Evolutionary conservation across 2,113 vertebrate genomes (phyloP).

Genomic region (Python bivittatus): DNA sequence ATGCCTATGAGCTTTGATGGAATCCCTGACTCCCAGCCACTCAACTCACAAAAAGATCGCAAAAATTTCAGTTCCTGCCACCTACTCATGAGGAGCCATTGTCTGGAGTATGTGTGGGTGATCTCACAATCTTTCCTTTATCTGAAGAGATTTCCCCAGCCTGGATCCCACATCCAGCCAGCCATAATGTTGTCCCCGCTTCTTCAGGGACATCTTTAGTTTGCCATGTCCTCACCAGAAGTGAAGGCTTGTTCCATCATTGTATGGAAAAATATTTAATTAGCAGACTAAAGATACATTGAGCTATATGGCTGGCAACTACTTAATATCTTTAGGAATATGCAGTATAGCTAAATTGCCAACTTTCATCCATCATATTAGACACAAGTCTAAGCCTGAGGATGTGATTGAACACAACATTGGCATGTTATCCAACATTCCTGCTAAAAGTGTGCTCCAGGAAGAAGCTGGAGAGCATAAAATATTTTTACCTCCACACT

Average conservation of each 20-base stretch:
- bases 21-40: no score
- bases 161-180: no score
- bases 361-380: slow-evolving; percentile 20
- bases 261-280: not conserved
- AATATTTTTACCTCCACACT: not conserved
- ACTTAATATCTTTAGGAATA: slow-evolving; percentile 14
- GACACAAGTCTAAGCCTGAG: slow-evolving; percentile 49
- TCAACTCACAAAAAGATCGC: no score
- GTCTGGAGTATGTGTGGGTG: no score
- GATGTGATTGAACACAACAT: slow-evolving; percentile 55
- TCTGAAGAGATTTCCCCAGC: no score
- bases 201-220: no score
- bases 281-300: slow-evolving; percentile 7
- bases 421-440: slow-evolving; percentile 37
- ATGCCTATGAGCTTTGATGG: no score
- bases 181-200: no score
- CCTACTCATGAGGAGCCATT: no score
- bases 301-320: slow-evolving; percentile 5
- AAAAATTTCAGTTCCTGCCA: no score
- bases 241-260: not conserved
- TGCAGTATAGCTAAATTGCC: slow-evolving; percentile 34
- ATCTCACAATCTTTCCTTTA: no score
- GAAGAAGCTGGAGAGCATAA: not conserved
- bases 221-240: no score
- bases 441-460: slow-evolving; percentile 32